phyloP scores from a whole-genome alignment of 2,797 vertebrate species.

The Yasuhikotakia modesta region DNA sequence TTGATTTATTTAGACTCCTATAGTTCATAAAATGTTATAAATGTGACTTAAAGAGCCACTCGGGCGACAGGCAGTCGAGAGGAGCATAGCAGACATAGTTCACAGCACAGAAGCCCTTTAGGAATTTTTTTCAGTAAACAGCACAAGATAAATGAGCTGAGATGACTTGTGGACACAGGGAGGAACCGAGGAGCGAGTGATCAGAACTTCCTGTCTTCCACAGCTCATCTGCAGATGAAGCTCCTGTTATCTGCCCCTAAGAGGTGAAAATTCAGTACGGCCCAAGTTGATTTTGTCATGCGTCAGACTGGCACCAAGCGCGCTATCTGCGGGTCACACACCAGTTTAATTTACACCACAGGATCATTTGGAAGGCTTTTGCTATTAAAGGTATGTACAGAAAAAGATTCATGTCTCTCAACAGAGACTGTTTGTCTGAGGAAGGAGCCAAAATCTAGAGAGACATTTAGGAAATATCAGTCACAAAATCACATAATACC shows the following conservation, averaged over 20 bases:
- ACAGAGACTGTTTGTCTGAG: constrained; percentile 45
- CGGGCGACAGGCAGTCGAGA: constrained; percentile 14
- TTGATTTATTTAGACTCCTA: constrained; percentile 39
- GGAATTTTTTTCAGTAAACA: constrained; percentile 61
- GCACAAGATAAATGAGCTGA: constrained; percentile 52
- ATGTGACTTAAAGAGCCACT: constrained; percentile 39
- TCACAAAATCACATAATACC: constrained; percentile 20
- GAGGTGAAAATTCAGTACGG: constrained; percentile 36
- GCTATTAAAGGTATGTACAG: constrained; percentile 47
- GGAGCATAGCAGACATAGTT: constrained; percentile 50
- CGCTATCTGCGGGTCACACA: constrained; percentile 18
- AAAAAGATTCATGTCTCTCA: constrained; percentile 40
- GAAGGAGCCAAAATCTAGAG: constrained; percentile 32
- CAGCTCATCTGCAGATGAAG: constrained; percentile 30
- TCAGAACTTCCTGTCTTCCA: constrained; percentile 41
- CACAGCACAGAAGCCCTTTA: constrained; percentile 39
- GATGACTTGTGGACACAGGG: constrained; percentile 40
- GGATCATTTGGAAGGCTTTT: constrained; percentile 30
- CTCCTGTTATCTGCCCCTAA: constrained; percentile 40
- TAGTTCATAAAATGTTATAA: constrained; percentile 37
- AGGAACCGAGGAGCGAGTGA: constrained; percentile 29
- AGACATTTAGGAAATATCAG: constrained; percentile 16
- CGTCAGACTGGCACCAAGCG: constrained; percentile 36
- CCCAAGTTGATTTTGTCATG: constrained; percentile 30
- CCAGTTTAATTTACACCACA: constrained; percentile 42